These are phyloP conservation scores for rat (Rattus norvegicus) DNA, from an alignment of 2,113 vertebrate genomes.

Conservation along the genomic window DNA sequence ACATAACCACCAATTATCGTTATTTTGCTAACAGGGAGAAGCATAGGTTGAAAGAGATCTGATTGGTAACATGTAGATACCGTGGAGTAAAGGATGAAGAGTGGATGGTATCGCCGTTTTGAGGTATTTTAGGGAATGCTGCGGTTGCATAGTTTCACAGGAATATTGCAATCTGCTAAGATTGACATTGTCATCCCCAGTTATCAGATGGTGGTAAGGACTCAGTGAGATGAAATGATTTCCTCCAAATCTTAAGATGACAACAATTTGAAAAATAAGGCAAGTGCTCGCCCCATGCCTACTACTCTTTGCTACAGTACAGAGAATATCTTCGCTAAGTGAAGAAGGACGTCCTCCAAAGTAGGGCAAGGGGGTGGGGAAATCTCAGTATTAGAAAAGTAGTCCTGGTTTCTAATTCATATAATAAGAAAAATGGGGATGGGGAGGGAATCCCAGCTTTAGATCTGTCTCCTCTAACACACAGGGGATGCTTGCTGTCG, in stretches of 20 bases:
- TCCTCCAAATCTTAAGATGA: background rate
- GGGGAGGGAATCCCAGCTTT: background rate
- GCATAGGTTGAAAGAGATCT: conserved; percentile 16
- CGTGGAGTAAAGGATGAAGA: background rate
- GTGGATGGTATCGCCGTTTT: background rate
- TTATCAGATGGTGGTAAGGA: background rate
- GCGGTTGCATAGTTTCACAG: background rate
- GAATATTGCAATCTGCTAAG: background rate
- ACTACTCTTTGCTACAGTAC: background rate
- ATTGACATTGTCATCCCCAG: background rate
- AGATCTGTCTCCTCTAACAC: background rate
- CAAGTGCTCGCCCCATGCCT: background rate
- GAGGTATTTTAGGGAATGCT: background rate
- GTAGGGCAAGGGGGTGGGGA: background rate
- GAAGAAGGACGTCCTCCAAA: background rate
- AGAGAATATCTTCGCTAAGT: background rate
- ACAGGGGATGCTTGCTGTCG: background rate
- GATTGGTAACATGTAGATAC: conserved; percentile 25
- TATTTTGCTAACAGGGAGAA: conserved; percentile 49
- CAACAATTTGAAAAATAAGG: background rate
- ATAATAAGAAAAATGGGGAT: background rate
- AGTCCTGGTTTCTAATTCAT: background rate
- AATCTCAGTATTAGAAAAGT: background rate
- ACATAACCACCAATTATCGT: conserved; percentile 10
- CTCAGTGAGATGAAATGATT: conserved; percentile 25